Base-by-base conservation (phyloP, 2,888 invertebrate species). In the Cremastinae sp. region DNA sequence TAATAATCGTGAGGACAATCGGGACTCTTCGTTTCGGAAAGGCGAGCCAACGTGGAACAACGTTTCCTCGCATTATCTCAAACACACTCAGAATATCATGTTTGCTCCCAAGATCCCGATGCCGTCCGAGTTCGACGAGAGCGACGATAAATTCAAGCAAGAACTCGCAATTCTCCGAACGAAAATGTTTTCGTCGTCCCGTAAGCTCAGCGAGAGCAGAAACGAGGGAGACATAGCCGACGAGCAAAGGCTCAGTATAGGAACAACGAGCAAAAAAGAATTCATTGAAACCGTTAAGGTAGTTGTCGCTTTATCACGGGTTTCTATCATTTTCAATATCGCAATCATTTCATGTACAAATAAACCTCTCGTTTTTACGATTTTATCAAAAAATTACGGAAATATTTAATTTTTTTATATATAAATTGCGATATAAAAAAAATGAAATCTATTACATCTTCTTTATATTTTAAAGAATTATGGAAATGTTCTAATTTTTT, bases 71-170 rank as follows among this genome's bases (percentile, higher is more conserved):
- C 14, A 12, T n/a, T n/a, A 7, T 16, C 49, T 82, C 9, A 76
- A 79, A 4, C 75, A 78, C 5, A 78, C 78, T 2, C 76, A 56
- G 16, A 61, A 81, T 10, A 77, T 81, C 41, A 20, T 77, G 10
- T 34, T 59, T 12, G 70, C 74, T 4, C 74, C 79, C 1, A 79
- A 54, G 14, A 49, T 28, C 18, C 14, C 34, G 2, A 56, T 73
- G 12, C 66, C 71, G 3, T 76, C 81, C 54, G 74, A 78, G 41
- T 83, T 82, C 51, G 83, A 83, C 49, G 74, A 81, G 9, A 72
- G 75, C 0, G 84, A 84, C 65, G 51, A 80, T n/a, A 82, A 83
- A 12, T 84, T 84, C 10, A 80, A 78, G n/a, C 79, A 84, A 10
- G 82, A 84, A 0, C 68, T 84, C 36, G 64, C 65, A 47, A 36